Conservation (phyloP, 92 coral and sea anemone genomes). For the Palythoa grandis region DNA sequence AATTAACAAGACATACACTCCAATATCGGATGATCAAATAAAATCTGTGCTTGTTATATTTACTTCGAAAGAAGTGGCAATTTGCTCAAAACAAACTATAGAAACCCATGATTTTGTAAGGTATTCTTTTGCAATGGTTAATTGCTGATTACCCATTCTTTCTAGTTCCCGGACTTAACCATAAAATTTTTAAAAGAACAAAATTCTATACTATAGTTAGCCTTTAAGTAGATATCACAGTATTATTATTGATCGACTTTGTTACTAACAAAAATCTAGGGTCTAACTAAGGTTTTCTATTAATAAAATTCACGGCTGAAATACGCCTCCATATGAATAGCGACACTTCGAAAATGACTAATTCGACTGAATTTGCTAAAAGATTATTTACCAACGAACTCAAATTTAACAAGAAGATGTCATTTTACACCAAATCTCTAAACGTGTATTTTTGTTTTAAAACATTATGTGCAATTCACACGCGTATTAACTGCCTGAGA, state of each 20-base stretch:
- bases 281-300: too few species aligned
- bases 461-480: constrained; percentile 35
- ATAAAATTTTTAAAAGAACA: not conserved
- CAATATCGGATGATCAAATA: not conserved
- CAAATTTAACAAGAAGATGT: not conserved
- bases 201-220: not conserved
- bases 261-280: not conserved
- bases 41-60: not conserved
- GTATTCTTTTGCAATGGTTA: too few species aligned
- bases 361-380: not conserved
- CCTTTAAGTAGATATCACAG: not conserved
- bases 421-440: not conserved
- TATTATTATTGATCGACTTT: not conserved
- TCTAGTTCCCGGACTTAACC: not conserved
- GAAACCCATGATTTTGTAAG: too few species aligned
- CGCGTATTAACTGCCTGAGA: constrained; percentile 19
- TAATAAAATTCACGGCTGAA: too few species aligned
- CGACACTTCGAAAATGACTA: not conserved
- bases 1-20: constrained; percentile 7
- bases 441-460: constrained; percentile 11
- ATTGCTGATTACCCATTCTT: too few species aligned
- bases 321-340: not conserved
- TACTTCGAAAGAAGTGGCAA: not conserved
- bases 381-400: not conserved
- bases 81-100: not conserved